Conservation (phyloP, 1,140 invertebrate genomes). For the Gonioctena quinquepunctata region DNA sequence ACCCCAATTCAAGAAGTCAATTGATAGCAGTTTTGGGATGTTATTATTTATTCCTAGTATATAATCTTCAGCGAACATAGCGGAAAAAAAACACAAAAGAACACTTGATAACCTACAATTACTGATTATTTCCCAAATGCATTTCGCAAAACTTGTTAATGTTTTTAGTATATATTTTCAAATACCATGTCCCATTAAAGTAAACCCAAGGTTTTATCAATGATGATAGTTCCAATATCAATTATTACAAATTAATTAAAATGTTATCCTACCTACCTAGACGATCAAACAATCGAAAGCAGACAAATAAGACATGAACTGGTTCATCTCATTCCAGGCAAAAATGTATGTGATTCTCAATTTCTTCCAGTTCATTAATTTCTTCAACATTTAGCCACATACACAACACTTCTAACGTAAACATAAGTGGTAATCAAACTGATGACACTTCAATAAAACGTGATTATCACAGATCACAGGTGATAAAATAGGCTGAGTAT, state of each 20-base stretch:
- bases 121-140: no score
- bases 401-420: background rate
- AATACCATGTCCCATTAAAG: no score
- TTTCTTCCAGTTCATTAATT: background rate
- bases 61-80: background rate
- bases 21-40: background rate
- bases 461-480: background rate
- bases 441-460: slow-evolving; percentile 1
- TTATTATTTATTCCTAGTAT: background rate
- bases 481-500: no score
- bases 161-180: no score
- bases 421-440: background rate
- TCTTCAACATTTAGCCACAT: background rate
- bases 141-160: no score
- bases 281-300: background rate
- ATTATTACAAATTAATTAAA: background rate
- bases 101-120: no score
- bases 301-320: background rate
- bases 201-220: background rate
- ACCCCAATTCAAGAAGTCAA: slow-evolving; percentile 22
- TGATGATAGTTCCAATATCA: background rate
- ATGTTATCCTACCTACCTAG: background rate
- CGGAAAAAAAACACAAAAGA: background rate
- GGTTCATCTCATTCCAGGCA: background rate
- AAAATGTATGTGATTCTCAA: background rate